These are phyloP conservation scores for Boloria euphrosyne DNA, from an alignment of 2,888 invertebrate species.

Conservation along the genomic window DNA sequence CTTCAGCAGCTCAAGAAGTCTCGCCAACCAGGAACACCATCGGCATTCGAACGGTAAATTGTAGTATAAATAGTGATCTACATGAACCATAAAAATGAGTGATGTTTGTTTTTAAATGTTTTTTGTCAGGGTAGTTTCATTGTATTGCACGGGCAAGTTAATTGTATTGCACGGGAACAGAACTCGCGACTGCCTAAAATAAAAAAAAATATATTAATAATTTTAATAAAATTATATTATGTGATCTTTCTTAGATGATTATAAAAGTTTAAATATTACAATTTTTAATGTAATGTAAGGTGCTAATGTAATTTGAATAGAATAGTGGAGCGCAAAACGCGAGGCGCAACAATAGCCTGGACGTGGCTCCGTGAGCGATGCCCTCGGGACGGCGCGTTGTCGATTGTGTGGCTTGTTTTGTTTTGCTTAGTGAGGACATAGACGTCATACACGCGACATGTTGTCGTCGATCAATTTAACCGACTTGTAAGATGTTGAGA, in stretches of 20 bases:
- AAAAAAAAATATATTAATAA: too few species aligned
- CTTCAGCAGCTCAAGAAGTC: conserved; percentile 94
- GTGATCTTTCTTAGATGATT: too few species aligned
- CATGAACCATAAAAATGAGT: background rate
- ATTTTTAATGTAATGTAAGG: background rate
- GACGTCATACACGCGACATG: conserved; percentile 8
- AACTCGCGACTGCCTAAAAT: too few species aligned
- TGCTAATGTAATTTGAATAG: background rate
- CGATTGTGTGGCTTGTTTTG: conserved; percentile 32
- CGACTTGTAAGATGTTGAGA: background rate
- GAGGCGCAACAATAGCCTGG: background rate
- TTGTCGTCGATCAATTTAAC: conserved; percentile 11
- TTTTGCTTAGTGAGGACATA: conserved; percentile 31
- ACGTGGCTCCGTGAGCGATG: conserved; percentile 10
- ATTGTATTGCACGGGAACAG: too few species aligned
- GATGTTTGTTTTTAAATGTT: background rate
- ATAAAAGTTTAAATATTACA: too few species aligned
- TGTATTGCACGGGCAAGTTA: too few species aligned
- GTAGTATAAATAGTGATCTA: background rate
- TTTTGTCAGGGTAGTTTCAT: too few species aligned
- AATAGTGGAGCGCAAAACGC: background rate
- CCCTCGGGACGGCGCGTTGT: conserved; percentile 24
- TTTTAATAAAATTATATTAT: too few species aligned
- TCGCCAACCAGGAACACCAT: conserved; percentile 81
- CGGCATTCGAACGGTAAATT: conserved; percentile 74